Base-by-base conservation (phyloP, 2,797 vertebrate species). In the Hafferia zeledoni region DNA sequence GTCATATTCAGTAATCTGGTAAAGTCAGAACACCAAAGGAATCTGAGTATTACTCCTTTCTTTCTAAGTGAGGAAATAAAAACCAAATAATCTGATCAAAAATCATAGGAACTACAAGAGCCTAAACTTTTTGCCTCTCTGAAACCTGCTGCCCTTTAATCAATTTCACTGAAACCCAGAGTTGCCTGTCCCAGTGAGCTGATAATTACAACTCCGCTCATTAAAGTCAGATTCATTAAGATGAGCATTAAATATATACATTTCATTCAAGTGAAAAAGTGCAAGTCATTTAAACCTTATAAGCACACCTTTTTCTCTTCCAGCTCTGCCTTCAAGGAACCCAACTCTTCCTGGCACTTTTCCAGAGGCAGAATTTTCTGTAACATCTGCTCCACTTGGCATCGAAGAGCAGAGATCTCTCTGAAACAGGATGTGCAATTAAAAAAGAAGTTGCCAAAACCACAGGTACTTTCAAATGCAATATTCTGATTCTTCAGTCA, bases 381-480 rank as follows among this genome's bases (percentile, higher is more conserved):
- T 69, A 99, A 98, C 96, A 99, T 98, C 95, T 99, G 98, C 69
- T 99, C 99, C 83, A 99, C 98, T 96, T 99, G 98, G 81, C 98
- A 97, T 87, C 98, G 99, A 65, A 99, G 98, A 39, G 98, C 97
- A 79, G 98, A 97, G 25, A 98, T 98, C 94, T 99, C 99, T 96
- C 99, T 99, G 94, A 91, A 97, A 96, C 1, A 2, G 60, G 46
- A 11, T 87, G 15, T 44, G 60, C 37, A 83, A 65, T 84, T 49
- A 61, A 50, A 63, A 63, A 31, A 31, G 9, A 61, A 56, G 35
- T 55, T 60, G 9, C 19, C 18, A 75, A 83, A 83, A 86, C 2
- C 5, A 39, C 3, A 13, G 13, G 41, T 47, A 15, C 52, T 84
- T 77, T 80, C 52, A 80, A 80, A 76, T 4, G 52, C 37, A 49